These are phyloP conservation scores for Dascillus cervinus DNA, from an alignment of 2,888 invertebrate species.

Conservation along the genomic window DNA sequence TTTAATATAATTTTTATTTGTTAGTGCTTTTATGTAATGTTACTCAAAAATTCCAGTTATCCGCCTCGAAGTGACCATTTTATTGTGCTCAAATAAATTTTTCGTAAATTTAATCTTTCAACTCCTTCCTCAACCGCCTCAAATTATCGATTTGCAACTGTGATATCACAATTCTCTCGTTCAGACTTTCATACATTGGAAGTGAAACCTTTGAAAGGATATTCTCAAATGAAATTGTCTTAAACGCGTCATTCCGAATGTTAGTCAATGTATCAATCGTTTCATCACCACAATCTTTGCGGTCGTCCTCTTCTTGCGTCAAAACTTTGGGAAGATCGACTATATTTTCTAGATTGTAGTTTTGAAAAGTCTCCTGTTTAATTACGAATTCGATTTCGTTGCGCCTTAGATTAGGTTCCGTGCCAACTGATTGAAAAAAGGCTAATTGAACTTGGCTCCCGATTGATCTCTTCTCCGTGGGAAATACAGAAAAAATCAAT, in stretches of 20 bases:
- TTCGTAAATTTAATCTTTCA: no score
- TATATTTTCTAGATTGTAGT: constrained; percentile 43
- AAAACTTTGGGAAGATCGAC: constrained; percentile 63
- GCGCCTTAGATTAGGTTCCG: constrained; percentile 50
- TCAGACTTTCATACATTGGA: constrained; percentile 35
- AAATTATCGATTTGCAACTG: no score
- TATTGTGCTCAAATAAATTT: no score
- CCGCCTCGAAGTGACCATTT: no score
- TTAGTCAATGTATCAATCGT: constrained; percentile 47
- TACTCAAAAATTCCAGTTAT: no score
- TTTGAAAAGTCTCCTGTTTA: constrained; percentile 44
- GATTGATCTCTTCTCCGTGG: constrained; percentile 55
- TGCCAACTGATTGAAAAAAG: constrained; percentile 66
- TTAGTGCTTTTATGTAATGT: no score
- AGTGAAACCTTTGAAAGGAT: constrained; percentile 50
- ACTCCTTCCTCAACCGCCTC: no score
- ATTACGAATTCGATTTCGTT: constrained; percentile 66
- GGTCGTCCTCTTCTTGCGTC: constrained; percentile 66
- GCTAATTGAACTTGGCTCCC: constrained; percentile 62
- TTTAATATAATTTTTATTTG: no score
- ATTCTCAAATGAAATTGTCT: constrained; percentile 52
- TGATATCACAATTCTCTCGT: no score
- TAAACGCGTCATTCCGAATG: constrained; percentile 55
- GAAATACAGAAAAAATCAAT: constrained; percentile 77
- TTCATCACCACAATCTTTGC: constrained; percentile 41